These are phyloP conservation scores for Taenioides sp. DNA, from an alignment of 2,797 vertebrate species.

Conservation along the genomic window DNA sequence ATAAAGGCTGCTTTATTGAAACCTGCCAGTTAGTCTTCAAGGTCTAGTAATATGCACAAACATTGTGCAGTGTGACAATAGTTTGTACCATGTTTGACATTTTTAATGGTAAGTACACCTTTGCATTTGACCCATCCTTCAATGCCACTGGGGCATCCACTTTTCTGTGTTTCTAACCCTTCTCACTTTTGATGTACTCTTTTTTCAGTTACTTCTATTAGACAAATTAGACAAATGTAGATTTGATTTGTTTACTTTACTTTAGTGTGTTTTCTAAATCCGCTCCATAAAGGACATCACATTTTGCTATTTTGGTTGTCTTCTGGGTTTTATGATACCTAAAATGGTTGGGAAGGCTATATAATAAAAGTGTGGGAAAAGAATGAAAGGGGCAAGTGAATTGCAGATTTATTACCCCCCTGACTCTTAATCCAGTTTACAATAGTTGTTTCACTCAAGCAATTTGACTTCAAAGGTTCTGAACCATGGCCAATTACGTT, in stretches of 20 bases:
- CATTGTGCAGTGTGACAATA: not conserved
- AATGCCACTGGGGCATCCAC: not conserved
- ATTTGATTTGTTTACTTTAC: too few relatives aligned
- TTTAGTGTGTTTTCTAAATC: not conserved
- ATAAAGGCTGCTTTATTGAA: conserved; percentile 23
- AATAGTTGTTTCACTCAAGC: conserved; percentile 65
- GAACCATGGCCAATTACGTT: conserved; percentile 65
- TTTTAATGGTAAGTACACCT: not conserved
- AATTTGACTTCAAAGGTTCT: conserved; percentile 78
- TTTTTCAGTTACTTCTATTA: too few relatives aligned
- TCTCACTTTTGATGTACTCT: too few relatives aligned
- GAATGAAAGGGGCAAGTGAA: conserved; percentile 48
- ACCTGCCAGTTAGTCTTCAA: conserved; percentile 1
- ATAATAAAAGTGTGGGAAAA: conserved; percentile 29
- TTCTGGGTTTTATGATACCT: conserved; percentile 9
- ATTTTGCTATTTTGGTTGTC: not conserved
- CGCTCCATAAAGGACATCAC: not conserved
- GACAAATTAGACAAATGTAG: too few relatives aligned
- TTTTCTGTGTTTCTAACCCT: too few relatives aligned
- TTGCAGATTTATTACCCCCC: conserved; percentile 66
- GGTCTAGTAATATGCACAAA: conserved; percentile 2
- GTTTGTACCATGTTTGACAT: not conserved
- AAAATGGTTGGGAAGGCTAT: conserved; percentile 11
- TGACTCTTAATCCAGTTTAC: conserved; percentile 74
- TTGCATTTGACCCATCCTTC: not conserved